A percentile compares a stretch with the other conserved stretches of the same genome.
Evolutionary conservation across 2,113 vertebrate species (phyloP).

Genomic region (Phoxinus phoxinus): DNA sequence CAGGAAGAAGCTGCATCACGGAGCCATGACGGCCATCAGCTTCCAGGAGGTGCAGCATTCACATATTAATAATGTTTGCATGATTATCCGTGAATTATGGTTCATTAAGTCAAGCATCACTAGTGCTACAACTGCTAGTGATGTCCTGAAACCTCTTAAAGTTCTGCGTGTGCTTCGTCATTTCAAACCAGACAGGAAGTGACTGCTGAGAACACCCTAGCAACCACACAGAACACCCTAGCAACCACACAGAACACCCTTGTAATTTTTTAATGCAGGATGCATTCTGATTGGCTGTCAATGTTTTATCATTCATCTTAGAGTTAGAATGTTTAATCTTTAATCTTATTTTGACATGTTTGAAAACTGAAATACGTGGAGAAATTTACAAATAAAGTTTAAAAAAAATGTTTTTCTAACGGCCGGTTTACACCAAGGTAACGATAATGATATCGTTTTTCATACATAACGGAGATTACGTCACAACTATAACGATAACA

Average conservation of each 20-base stretch:
- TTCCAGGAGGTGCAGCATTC: constrained; percentile 71
- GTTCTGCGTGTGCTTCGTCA: neutral
- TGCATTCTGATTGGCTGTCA: too few species aligned
- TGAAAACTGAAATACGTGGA: too few species aligned
- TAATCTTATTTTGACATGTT: too few species aligned
- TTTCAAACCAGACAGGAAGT: constrained; percentile 1
- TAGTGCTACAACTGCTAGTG: neutral
- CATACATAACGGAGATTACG: too few species aligned
- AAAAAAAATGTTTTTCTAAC: too few species aligned
- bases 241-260: neutral
- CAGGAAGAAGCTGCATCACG: constrained; percentile 87
- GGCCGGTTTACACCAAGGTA: too few species aligned
- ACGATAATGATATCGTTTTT: too few species aligned
- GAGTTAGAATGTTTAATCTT: too few species aligned
- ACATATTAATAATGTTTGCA: neutral
- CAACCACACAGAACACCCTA: neutral
- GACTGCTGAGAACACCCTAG: neutral
- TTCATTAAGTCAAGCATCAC: neutral
- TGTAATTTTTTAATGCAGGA: too few species aligned
- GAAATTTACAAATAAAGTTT: too few species aligned
- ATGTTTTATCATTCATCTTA: too few species aligned
- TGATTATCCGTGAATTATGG: neutral
- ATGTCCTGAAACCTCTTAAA: neutral
- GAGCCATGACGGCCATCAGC: constrained; percentile 87
- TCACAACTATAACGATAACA: too few species aligned